Evolutionary conservation across 2,888 invertebrate genomes (phyloP).

Genomic region (Pristionchus mayeri): DNA sequence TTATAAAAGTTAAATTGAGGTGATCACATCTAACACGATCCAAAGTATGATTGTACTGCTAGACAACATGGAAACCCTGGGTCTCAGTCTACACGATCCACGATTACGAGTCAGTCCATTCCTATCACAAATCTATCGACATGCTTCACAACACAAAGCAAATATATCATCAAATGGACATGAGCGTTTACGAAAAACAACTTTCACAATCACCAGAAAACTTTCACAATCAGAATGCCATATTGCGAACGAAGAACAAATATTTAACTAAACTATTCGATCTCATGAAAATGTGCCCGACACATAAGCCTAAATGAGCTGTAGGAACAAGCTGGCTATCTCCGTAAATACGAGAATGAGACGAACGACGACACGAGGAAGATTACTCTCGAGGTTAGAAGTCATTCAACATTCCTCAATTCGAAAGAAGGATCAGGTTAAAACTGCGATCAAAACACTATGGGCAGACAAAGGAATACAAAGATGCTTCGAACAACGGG

Average conservation of each 20-base stretch:
- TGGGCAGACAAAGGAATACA: conserved; percentile 62
- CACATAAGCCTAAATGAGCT: no score
- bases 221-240: not conserved
- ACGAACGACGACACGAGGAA: conserved; percentile 13
- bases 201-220: not conserved
- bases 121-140: no score
- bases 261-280: no score
- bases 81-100: conserved; percentile 27
- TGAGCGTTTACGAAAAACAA: not conserved
- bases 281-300: no score
- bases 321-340: conserved; percentile 46
- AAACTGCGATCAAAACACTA: conserved; percentile 56
- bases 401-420: not conserved
- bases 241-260: no score
- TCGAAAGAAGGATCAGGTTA: conserved; percentile 46
- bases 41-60: conserved; percentile 52
- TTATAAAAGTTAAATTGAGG: not conserved
- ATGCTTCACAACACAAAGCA: no score
- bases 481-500: conserved; percentile 55
- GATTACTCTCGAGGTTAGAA: conserved; percentile 25
- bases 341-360: conserved; percentile 30
- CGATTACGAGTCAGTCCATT: not conserved
- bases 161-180: not conserved
- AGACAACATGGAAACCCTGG: conserved; percentile 45
- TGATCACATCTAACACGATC: conserved; percentile 58